Base-by-base conservation (phyloP, 2,797 vertebrate genomes). In the Crocidura indochinensis region DNA sequence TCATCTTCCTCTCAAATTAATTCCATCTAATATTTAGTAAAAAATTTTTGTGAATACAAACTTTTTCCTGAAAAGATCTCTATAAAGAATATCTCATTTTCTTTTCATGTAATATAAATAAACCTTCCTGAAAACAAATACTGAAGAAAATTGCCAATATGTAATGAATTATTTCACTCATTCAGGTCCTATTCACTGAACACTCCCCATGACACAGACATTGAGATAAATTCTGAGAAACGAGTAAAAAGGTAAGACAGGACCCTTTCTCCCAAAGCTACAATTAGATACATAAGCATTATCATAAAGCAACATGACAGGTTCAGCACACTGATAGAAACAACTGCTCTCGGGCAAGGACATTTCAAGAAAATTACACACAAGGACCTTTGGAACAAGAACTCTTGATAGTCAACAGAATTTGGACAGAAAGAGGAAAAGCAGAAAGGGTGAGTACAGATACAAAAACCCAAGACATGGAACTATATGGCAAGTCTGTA, bases 21-120 rank as follows among this genome's bases (percentile, higher is more conserved):
- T 74, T 89, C 22, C 27, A 85, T 72, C 47, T 89, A 75, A 79
- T 78, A 46, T 87, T 82, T 31, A 62, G 31, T 15, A 47, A 72
- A 47, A 83, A 10, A 27, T 76, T 81, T 93, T 53, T 56, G 47
- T 67, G 78, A 31, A 73, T 79, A 71, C 47, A 93, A 90, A 86
- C 60, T 69, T 69, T 95, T 94, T 88, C 87, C 80, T 94, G 80
- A 85, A 88, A 69, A 88, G 65, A 90, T 74, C 44, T 20, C 67
- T 31, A 68, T 75, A 87, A 14, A 72, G 20, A 19, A 74, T 80
- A 87, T 68, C 80, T 77, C 88, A 81, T 56, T 92, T 62, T 27
- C 76, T 60, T 89, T 73, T 72, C 56, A 38, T 22, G 46, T 68
- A 47, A 88, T 77, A 62, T 77, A 88, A 85, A 91, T 69, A 87